Conservation (phyloP, 1,140 invertebrate species). For the Pogonognathellus flavescens region DNA sequence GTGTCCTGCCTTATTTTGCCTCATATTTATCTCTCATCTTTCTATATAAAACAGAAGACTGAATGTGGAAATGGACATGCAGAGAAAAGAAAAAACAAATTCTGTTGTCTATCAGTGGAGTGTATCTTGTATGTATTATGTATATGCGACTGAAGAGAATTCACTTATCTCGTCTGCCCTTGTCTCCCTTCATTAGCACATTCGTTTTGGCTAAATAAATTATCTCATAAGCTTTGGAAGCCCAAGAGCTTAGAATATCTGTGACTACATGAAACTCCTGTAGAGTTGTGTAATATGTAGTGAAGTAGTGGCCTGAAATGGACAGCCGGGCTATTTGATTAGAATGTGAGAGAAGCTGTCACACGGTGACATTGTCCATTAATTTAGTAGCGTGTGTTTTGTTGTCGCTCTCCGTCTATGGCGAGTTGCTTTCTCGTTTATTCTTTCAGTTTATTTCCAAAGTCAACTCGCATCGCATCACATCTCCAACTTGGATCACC, state of each 20-base stretch:
- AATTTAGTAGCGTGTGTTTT: constrained; percentile 9
- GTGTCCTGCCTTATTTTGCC: too few relatives aligned
- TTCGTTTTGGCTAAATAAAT: not conserved
- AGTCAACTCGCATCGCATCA: not conserved
- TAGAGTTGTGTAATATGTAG: not conserved
- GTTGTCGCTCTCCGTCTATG: not conserved
- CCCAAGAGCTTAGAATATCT: not conserved
- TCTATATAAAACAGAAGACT: too few relatives aligned
- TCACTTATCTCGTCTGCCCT: not conserved
- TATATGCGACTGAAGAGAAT: too few relatives aligned
- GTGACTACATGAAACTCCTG: not conserved
- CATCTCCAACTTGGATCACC: not conserved
- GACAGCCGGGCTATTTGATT: not conserved
- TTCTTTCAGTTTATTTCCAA: not conserved
- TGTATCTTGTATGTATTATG: too few relatives aligned
- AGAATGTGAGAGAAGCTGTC: constrained; percentile 35
- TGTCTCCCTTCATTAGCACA: constrained; percentile 25
- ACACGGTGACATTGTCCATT: constrained; percentile 34
- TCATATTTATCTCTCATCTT: too few relatives aligned
- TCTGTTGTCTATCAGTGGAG: too few relatives aligned
- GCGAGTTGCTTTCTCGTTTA: constrained; percentile 1
- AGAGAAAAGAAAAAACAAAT: too few relatives aligned
- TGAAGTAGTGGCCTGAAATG: constrained; percentile 1
- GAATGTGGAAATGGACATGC: too few relatives aligned
- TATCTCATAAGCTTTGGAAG: not conserved